These are phyloP conservation scores for Eulemur coronatus DNA, from an alignment of 2,797 vertebrate genomes.

Conservation along the genomic window DNA sequence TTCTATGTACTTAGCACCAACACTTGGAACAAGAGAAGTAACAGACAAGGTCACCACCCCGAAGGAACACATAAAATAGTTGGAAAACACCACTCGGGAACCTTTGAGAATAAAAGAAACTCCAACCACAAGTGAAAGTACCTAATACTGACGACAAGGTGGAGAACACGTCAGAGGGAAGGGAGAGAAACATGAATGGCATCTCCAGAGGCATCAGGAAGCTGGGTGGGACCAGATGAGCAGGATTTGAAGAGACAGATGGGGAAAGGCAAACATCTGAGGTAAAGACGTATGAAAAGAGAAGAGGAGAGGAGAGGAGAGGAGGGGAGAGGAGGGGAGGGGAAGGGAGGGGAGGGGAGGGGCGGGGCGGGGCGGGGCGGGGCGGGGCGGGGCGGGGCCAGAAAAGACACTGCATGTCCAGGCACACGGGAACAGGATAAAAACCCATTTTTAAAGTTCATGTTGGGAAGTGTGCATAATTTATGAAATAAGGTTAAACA, in stretches of 20 bases:
- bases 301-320: background rate
- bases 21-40: background rate
- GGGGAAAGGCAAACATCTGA: background rate
- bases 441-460: background rate
- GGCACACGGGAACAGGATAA: background rate
- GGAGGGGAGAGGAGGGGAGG: too few relatives aligned
- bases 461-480: background rate
- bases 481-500: background rate
- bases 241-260: background rate
- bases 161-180: background rate
- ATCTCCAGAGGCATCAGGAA: background rate
- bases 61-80: rapidly evolving
- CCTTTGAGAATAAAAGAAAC: background rate
- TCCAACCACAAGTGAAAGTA: background rate
- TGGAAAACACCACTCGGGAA: background rate
- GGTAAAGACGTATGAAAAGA: background rate
- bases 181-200: background rate
- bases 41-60: background rate
- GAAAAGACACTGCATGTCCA: background rate
- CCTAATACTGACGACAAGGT: background rate
- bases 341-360: too few relatives aligned
- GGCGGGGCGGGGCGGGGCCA: background rate
- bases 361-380: too few relatives aligned
- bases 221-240: background rate
- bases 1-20: background rate